These are phyloP conservation scores for Dendrocopos noguchii DNA, from an alignment of 2,113 vertebrate genomes.

Conservation along the genomic window DNA sequence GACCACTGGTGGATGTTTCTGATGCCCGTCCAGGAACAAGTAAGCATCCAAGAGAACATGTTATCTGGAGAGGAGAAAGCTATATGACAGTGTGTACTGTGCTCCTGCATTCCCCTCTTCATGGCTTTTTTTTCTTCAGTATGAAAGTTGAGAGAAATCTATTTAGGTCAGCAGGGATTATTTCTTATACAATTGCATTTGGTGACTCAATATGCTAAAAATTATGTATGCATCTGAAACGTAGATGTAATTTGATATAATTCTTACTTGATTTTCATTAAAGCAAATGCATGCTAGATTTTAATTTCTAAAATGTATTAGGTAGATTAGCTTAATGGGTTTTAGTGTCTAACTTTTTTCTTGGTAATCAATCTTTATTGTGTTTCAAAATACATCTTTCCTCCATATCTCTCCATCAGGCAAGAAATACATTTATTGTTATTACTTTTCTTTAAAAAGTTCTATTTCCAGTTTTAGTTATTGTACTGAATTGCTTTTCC, in stretches of 20 bases:
- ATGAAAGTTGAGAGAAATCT: background rate
- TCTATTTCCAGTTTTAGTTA: slow-evolving; percentile 47
- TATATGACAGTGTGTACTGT: background rate
- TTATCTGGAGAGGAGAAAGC: background rate
- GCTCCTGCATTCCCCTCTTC: background rate
- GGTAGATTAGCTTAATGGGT: slow-evolving; percentile 46
- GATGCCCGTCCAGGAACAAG: slow-evolving; percentile 98
- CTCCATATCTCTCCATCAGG: slow-evolving; percentile 18
- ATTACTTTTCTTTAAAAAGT: slow-evolving; percentile 40
- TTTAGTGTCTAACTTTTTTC: slow-evolving; percentile 43
- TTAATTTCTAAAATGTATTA: slow-evolving; percentile 51
- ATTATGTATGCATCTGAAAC: background rate
- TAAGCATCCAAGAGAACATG: slow-evolving; percentile 73
- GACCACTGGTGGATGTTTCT: slow-evolving; percentile 96
- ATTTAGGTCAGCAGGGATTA: slow-evolving; percentile 3
- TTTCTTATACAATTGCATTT: background rate
- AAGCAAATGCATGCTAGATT: slow-evolving; percentile 7
- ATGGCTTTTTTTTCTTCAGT: background rate
- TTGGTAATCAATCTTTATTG: slow-evolving; percentile 48
- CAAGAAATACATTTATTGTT: slow-evolving; percentile 32
- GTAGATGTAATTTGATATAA: slow-evolving; percentile 22
- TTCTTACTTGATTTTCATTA: slow-evolving; percentile 39
- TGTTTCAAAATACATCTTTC: slow-evolving; percentile 48
- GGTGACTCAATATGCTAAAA: background rate
- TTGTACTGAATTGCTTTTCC: slow-evolving; percentile 14